phyloP scores from a whole-genome alignment of 2,113 vertebrate genomes.

The Tetraodon nigroviridis region DNA sequence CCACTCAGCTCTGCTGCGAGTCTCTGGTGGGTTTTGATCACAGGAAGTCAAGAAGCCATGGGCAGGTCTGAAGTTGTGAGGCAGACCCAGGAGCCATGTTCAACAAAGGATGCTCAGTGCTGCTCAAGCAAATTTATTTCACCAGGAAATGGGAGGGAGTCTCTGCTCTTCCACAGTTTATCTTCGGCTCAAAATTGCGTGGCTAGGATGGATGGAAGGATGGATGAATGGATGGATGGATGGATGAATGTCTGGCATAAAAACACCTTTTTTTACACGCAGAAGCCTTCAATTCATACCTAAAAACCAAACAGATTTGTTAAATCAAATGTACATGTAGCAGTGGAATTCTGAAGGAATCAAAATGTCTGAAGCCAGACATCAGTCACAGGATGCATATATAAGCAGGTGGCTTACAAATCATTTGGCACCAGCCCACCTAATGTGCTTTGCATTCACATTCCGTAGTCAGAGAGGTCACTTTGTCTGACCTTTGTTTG shows the following conservation, averaged over 20 bases:
- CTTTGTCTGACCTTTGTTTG: slow-evolving; percentile 21
- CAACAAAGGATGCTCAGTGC: slow-evolving; percentile 68
- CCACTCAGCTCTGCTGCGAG: fast-evolving
- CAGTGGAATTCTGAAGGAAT: neutral
- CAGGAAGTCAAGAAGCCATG: slow-evolving; percentile 44
- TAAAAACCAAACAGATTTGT: too few species aligned
- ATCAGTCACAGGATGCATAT: neutral
- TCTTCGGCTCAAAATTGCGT: too few species aligned
- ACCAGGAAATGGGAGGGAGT: slow-evolving; percentile 33
- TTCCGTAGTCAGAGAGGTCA: slow-evolving; percentile 36
- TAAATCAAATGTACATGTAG: too few species aligned
- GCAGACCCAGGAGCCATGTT: slow-evolving; percentile 32
- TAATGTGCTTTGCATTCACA: slow-evolving; percentile 20
- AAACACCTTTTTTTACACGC: too few species aligned
- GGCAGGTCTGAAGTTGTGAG: slow-evolving; percentile 34
- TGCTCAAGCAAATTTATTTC: slow-evolving; percentile 33
- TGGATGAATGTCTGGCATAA: too few species aligned
- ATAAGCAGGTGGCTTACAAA: slow-evolving; percentile 7
- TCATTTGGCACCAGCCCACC: slow-evolving; percentile 14
- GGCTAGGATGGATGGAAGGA: too few species aligned
- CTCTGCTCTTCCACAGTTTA: slow-evolving; percentile 24
- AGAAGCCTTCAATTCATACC: too few species aligned
- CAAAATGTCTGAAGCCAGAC: neutral
- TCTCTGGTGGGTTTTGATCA: slow-evolving; percentile 20
- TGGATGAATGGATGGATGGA: too few species aligned